These are phyloP conservation scores for Epirrhoe tristata DNA, from an alignment of 2,888 invertebrate species.

Conservation along the genomic window DNA sequence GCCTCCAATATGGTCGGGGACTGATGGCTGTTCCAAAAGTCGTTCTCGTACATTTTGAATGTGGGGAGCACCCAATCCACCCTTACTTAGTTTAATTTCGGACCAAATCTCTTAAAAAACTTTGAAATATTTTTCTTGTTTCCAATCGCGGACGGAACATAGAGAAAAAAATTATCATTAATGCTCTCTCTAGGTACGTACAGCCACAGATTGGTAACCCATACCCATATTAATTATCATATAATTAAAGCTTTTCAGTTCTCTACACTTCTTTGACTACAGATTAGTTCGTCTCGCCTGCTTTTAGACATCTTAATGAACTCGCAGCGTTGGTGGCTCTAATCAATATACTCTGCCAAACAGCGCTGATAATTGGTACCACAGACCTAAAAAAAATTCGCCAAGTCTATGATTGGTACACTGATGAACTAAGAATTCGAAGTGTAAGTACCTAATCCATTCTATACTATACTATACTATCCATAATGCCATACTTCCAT, in stretches of 20 bases:
- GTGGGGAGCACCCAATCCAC: conserved; percentile 10
- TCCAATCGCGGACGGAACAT: too few relatives aligned
- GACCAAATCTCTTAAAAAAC: background rate
- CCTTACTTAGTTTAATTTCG: background rate
- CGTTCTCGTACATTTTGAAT: conserved; percentile 19
- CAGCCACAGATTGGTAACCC: too few relatives aligned
- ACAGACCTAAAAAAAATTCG: too few relatives aligned
- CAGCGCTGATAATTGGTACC: background rate
- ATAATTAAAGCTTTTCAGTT: background rate
- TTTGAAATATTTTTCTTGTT: background rate
- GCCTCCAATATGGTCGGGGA: conserved; percentile 15
- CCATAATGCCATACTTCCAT: too few relatives aligned
- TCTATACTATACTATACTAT: too few relatives aligned
- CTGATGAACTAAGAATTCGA: background rate
- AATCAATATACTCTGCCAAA: background rate
- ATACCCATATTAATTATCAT: background rate
- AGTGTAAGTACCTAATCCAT: too few relatives aligned
- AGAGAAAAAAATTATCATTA: too few relatives aligned
- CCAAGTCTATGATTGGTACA: too few relatives aligned
- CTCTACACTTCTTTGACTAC: background rate
- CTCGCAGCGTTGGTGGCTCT: background rate
- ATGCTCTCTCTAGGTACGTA: too few relatives aligned
- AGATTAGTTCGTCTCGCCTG: background rate
- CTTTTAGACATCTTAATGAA: conserved; percentile 5
- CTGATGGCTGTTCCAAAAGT: conserved; percentile 14